phyloP scores from a whole-genome alignment of 1,140 invertebrate genomes.

The Saccostrea cuccullata region DNA sequence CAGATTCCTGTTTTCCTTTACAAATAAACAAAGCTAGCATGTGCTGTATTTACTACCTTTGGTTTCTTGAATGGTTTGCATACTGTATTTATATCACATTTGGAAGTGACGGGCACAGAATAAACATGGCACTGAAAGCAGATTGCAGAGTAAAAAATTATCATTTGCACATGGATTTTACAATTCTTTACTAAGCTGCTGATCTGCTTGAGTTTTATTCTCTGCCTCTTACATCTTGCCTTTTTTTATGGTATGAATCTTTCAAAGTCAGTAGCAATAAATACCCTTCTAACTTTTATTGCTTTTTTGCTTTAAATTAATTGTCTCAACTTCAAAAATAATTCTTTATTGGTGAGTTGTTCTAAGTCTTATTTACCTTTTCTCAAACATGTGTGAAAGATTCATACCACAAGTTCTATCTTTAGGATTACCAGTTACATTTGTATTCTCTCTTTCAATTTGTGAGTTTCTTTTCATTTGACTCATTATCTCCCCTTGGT shows the following conservation, averaged over 20 bases:
- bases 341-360: too few species aligned
- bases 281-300: too few species aligned
- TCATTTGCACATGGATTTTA: too few species aligned
- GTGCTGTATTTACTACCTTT: slow-evolving; percentile 6
- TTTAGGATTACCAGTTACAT: not conserved
- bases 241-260: slow-evolving; percentile 20
- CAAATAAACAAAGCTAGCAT: slow-evolving; percentile 16
- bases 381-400: not conserved
- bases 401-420: not conserved
- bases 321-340: too few species aligned
- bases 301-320: too few species aligned
- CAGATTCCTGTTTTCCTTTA: not conserved
- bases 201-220: not conserved
- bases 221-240: not conserved
- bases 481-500: slow-evolving; percentile 38
- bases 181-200: not conserved
- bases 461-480: slow-evolving; percentile 9
- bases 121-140: not conserved
- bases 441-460: slow-evolving; percentile 17
- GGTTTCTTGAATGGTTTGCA: slow-evolving; percentile 4
- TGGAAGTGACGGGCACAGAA: not conserved
- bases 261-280: not conserved
- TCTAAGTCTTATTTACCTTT: not conserved
- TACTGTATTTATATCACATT: not conserved
- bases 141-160: not conserved